Evolutionary conservation across 2,113 vertebrate species (phyloP), one percentile per base, ranked within the genome.

Genomic region (Ancistrus triradiatus): DNA sequence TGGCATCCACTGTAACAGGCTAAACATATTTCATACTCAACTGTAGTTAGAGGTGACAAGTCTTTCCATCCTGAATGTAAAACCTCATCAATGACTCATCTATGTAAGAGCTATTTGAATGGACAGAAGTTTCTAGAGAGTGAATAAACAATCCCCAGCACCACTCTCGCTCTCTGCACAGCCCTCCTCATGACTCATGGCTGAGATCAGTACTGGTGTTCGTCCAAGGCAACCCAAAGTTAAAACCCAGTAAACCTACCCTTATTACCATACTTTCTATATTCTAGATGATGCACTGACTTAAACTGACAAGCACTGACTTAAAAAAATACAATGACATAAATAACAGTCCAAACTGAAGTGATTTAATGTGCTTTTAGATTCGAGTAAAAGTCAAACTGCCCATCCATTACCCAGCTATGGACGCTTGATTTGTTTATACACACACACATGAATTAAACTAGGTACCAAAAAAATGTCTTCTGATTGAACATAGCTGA

Each of bases 401-500:
- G 11, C 17, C 24, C 35, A 24, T 31, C 37, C 21, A 42, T 48
- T 27, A 35, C 14, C 15, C 14, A 56, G 8, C 14, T 25, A 10
- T 55, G 1, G 18, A 9, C 18, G 6, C 18, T 38, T 19, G 22
- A 21, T 44, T 59, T 43, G 25, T 42, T 48, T 69, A 28, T 40
- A 50, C 38, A 44, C 60, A 21, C 18, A 24, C 9, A 3, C 22
- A n/a, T n/a, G 52, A 42, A 60, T 28, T 37, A 28, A 28, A 47
- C 21, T 13, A 40, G n/a, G 48, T 43, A 25, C 52, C 47, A 68
- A 59, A 68, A 51, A 18, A 40, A 11, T 8, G 49, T 53, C 59
- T 63, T 70, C 68, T 74, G 59, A 46, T 5, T 11, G 46, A 42
- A 49, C 25, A 70, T 31, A 74, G 55, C 53, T 38, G 22, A 37